phyloP scores from a whole-genome alignment of 53 echinoderm and acorn worm species.

The Holothuria leucospilota region DNA sequence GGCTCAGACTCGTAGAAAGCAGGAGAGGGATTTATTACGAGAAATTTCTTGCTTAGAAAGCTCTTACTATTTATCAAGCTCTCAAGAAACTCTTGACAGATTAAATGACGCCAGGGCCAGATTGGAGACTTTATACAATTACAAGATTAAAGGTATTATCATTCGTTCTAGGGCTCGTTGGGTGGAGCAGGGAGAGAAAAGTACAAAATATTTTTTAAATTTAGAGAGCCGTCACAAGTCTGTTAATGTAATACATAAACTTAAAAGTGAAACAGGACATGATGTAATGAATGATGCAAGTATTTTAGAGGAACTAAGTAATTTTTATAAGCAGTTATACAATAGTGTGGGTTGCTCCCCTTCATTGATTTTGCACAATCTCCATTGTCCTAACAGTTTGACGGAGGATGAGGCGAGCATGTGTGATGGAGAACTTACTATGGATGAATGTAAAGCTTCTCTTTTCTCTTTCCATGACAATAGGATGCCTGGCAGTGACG shows the following conservation, averaged over 20 bases:
- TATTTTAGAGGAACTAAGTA: background rate
- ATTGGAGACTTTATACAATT: too few relatives aligned
- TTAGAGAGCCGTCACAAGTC: background rate
- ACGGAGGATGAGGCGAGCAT: background rate
- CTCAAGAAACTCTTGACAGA: background rate
- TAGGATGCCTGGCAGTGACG: too few relatives aligned
- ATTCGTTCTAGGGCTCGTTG: background rate
- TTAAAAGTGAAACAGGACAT: background rate
- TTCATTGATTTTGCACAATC: background rate
- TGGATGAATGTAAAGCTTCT: background rate
- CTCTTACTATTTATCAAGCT: background rate
- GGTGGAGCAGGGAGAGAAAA: constrained; percentile 24
- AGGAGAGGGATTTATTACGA: background rate
- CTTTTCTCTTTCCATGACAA: background rate
- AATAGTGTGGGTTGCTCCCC: too few relatives aligned
- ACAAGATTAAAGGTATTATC: background rate
- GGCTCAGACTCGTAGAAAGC: background rate
- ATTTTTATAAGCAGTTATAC: background rate
- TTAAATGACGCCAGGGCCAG: background rate
- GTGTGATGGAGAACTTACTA: background rate
- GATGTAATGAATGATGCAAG: background rate
- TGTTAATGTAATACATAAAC: background rate
- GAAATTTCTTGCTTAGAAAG: background rate
- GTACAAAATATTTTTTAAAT: background rate
- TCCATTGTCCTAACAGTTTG: background rate